Percentiles rank a stretch among this genome's conserved stretches.
phyloP scores from a whole-genome alignment of 1,140 invertebrate species.

The Drosophila tsacasi region DNA sequence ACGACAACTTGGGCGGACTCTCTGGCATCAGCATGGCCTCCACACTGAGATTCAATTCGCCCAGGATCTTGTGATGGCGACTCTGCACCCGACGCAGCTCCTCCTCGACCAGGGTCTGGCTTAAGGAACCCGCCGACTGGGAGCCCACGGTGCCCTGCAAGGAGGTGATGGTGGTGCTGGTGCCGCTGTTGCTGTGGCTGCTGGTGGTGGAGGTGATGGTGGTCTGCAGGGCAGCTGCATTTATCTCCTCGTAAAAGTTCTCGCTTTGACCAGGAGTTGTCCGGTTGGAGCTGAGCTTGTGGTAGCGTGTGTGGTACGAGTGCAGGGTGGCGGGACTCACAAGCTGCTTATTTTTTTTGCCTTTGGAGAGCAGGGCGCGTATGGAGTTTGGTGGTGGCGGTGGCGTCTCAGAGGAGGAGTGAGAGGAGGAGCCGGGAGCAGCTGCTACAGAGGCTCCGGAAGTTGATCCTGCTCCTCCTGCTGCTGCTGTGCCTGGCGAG shows the following conservation, averaged over 20 bases:
- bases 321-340: slow-evolving; percentile 69
- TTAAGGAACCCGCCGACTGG: slow-evolving; percentile 86
- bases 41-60: slow-evolving; percentile 93
- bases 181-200: slow-evolving; percentile 35
- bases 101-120: slow-evolving; percentile 90
- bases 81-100: slow-evolving; percentile 92
- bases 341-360: slow-evolving; percentile 78
- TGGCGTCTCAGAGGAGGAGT: slow-evolving; percentile 10
- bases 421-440: no score
- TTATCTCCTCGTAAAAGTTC: slow-evolving; percentile 95
- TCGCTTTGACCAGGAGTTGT: slow-evolving; percentile 90
- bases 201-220: slow-evolving; percentile 11
- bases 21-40: slow-evolving; percentile 95
- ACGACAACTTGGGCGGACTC: slow-evolving; percentile 67
- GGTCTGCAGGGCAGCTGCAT: slow-evolving; percentile 85
- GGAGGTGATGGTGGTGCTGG: slow-evolving; percentile 3
- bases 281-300: slow-evolving; percentile 73
- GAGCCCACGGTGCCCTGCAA: slow-evolving; percentile 61
- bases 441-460: background rate
- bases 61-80: slow-evolving; percentile 92
- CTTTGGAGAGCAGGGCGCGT: slow-evolving; percentile 77
- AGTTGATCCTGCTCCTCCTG: background rate
- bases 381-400: slow-evolving; percentile 85
- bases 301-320: slow-evolving; percentile 74
- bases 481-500: slow-evolving; percentile 86